Conservation (phyloP, 2,797 vertebrate species). For the Ptychadena robeensis region DNA sequence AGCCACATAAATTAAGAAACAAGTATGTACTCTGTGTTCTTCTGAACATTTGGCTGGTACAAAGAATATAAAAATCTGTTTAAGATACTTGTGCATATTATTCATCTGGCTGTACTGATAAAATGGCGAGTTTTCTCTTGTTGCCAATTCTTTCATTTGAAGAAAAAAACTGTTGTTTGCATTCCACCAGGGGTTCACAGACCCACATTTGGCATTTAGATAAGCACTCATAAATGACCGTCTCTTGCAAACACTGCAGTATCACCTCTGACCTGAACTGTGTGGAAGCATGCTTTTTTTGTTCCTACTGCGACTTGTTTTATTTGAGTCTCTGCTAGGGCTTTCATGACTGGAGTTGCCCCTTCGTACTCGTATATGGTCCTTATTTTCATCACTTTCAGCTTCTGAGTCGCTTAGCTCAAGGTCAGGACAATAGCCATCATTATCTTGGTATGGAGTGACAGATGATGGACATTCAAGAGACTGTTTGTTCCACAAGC, state of each 20-base stretch:
- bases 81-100: slow-evolving; percentile 31
- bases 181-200: slow-evolving; percentile 55
- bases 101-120: not conserved
- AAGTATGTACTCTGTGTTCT: slow-evolving; percentile 5
- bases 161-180: slow-evolving; percentile 36
- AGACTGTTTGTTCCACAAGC: slow-evolving; percentile 82
- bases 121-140: not conserved
- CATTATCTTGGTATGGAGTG: slow-evolving; percentile 87
- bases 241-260: slow-evolving; percentile 63
- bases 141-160: slow-evolving; percentile 5
- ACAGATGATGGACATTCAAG: slow-evolving; percentile 75
- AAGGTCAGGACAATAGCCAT: slow-evolving; percentile 95
- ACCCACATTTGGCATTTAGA: slow-evolving; percentile 64
- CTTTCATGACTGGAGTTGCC: slow-evolving; percentile 75
- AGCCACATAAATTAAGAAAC: slow-evolving; percentile 52
- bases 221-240: slow-evolving; percentile 65
- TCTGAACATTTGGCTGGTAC: slow-evolving; percentile 56
- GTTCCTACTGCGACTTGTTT: slow-evolving; percentile 75
- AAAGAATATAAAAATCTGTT: slow-evolving; percentile 19
- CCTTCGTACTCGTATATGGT: slow-evolving; percentile 74
- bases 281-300: slow-evolving; percentile 84
- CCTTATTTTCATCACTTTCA: slow-evolving; percentile 85
- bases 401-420: slow-evolving; percentile 96
- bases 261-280: slow-evolving; percentile 91
- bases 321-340: slow-evolving; percentile 74